Evolutionary conservation across 2,797 vertebrate genomes (phyloP), one percentile per base, ranked within the genome.

Genomic region (Pseudochaenichthys georgianus): DNA sequence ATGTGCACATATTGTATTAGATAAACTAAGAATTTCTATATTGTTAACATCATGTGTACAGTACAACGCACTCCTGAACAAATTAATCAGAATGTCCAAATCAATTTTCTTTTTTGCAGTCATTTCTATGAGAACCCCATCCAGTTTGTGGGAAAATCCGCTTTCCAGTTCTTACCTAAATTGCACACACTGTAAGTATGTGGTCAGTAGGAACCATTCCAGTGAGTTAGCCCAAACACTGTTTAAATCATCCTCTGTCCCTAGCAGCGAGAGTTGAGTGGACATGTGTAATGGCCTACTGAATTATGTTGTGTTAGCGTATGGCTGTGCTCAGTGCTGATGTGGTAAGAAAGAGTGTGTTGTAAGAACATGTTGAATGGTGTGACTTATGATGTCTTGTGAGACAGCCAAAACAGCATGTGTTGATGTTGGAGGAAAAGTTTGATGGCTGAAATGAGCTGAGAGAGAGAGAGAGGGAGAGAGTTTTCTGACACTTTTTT

Each of bases 91-190:
- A 62, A 42, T 48, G 19, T 73, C 43, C 10, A 10, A 62, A 50
- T 15, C 11, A 16, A 10, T 71, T 48, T 5, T 34, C 17, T 85
- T 69, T 75, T 12, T 82, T 63, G 46, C 93, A 99, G 97, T 89
- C 96, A 99, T 83, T 99, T 99, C 80, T 99, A 97, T 31, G 97
- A 97, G 90, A 99, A 99, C 79, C 97, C 97, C 42, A 98, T 99
- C 94, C 97, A 98, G 95, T 96, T 94, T 90, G 97, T 99, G 85
- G 97, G 97, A 81, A 96, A 95, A 80, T 98, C 97, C 0, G 97
- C 97, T 12, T 99, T 98, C 95, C 97, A 97, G 94, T 95, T 96
- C 92, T 90, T 99, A 93, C 96, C 97, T 16, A 97, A 97, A 89
- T 89, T 99, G 73, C 97, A 98, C 92, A 99, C 97, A 0, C 96